phyloP scores from a whole-genome alignment of 2,888 invertebrate genomes.

The Hipparchia sbordonii region DNA sequence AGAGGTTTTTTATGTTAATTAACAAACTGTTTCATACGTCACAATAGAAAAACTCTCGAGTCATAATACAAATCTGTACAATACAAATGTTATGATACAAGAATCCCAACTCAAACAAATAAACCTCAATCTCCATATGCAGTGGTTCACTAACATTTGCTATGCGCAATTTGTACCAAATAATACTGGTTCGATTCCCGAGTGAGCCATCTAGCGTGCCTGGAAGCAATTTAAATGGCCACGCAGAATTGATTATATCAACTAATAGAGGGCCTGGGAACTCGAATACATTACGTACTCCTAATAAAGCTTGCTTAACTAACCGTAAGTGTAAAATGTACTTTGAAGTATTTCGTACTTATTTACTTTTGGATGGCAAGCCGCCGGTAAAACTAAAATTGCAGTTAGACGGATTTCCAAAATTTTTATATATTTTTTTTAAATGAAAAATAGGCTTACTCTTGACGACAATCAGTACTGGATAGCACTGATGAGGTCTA shows the following conservation, averaged over 20 bases:
- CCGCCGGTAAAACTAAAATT: too few relatives aligned
- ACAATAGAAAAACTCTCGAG: too few relatives aligned
- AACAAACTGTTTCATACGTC: too few relatives aligned
- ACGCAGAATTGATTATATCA: conserved; percentile 41
- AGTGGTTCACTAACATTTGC: conserved; percentile 11
- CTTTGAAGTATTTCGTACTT: neutral
- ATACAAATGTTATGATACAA: neutral
- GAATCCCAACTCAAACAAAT: neutral
- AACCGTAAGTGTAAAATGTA: conserved; percentile 14
- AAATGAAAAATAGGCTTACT: too few relatives aligned
- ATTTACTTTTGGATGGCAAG: neutral
- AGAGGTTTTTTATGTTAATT: too few relatives aligned
- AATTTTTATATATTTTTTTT: too few relatives aligned
- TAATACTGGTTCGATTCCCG: conserved; percentile 42
- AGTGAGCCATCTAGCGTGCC: conserved; percentile 50
- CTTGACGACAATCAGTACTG: too few relatives aligned
- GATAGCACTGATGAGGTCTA: too few relatives aligned
- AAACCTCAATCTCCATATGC: conserved; percentile 4
- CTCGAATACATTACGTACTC: conserved; percentile 25
- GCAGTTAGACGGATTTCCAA: too few relatives aligned
- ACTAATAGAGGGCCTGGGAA: conserved; percentile 43
- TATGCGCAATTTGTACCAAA: conserved; percentile 38
- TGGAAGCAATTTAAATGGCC: conserved; percentile 52
- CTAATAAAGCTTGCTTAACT: conserved; percentile 15
- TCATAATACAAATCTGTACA: neutral